These are phyloP conservation scores for Popillia japonica DNA, from an alignment of 1,140 invertebrate genomes.

Conservation along the genomic window DNA sequence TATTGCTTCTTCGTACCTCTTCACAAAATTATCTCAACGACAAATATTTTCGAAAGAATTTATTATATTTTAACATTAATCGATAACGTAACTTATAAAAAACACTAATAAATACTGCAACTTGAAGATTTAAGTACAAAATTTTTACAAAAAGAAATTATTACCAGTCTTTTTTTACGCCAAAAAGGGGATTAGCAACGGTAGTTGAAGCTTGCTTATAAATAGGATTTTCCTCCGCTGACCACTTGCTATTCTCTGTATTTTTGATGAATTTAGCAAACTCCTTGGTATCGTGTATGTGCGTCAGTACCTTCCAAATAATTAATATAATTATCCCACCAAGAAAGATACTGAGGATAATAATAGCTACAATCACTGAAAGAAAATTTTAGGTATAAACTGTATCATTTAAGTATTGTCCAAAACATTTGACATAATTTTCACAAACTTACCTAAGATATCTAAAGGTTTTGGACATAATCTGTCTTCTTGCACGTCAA, in stretches of 20 bases:
- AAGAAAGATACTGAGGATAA: conserved; percentile 75
- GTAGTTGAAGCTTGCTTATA: conserved; percentile 95
- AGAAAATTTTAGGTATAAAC: conserved; percentile 39
- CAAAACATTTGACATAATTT: background rate
- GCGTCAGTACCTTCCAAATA: conserved; percentile 96
- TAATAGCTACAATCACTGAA: conserved; percentile 70
- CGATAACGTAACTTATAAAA: too few species aligned
- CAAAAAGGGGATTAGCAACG: conserved; percentile 49
- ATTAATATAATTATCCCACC: conserved; percentile 89
- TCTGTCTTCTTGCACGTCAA: conserved; percentile 75
- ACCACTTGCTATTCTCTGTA: conserved; percentile 93
- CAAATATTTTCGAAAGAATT: too few species aligned
- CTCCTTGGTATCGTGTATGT: conserved; percentile 94
- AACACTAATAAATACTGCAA: too few species aligned
- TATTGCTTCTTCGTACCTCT: too few species aligned
- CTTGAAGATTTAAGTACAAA: background rate
- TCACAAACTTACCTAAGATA: background rate
- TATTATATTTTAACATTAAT: too few species aligned
- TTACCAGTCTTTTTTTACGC: background rate
- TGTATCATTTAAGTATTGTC: too few species aligned
- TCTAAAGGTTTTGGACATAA: conserved; percentile 71
- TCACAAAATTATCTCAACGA: too few species aligned
- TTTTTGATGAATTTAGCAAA: conserved; percentile 98
- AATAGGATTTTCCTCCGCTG: conserved; percentile 97
- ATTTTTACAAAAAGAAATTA: background rate